Base-by-base conservation (phyloP, 2,888 invertebrate genomes). In the Bimastos eiseni region DNA sequence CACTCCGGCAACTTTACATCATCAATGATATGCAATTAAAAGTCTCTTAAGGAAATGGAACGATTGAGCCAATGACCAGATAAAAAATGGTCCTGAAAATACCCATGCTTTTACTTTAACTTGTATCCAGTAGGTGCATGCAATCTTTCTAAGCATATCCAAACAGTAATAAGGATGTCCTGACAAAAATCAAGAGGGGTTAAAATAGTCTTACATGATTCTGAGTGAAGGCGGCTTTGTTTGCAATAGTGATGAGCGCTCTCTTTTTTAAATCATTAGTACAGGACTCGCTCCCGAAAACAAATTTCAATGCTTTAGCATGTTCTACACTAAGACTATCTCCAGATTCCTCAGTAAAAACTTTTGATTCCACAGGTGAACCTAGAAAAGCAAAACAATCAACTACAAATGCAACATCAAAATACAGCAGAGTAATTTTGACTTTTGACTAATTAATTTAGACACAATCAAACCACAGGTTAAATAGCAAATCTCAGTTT, bases 151-250 rank as follows among this genome's bases (percentile, higher is more conserved):
- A 49, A n/a, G n/a, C n/a, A 70, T 70, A n/a, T 70, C 70, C n/a
- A 49, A 49, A 49, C 19, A 11, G 24, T 55, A 13, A 55, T 24
- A 55, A 1, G 55, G 55, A 55, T 70, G 70, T 70, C n/a, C n/a
- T n/a, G n/a, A n/a, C n/a, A 70, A n/a, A n/a, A 70, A 5, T 70
- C 24, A 33, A 24, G 33, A 38, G 30, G 6, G 24, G 49, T 30
- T n/a, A 89, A 89, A 88, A 37, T 30, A 5, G 30, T 0, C 90
- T 11, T 86, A 90, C 90, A n/a, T 86, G 88, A 36, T 90, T 90
- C 41, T 90, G 34, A 19, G 90, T 90, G 36, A 90, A 90, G 41
- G 90, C 44, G 33, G 90, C 83, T 34, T 88, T 44, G 37, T 90
- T 88, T 36, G 83, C 86, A 44, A 90, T 90, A 44, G 90, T 90